Evolutionary conservation across 2,888 invertebrate species (phyloP), one percentile per base, ranked within the genome.

Genomic region (Drosophila macrospina): DNA sequence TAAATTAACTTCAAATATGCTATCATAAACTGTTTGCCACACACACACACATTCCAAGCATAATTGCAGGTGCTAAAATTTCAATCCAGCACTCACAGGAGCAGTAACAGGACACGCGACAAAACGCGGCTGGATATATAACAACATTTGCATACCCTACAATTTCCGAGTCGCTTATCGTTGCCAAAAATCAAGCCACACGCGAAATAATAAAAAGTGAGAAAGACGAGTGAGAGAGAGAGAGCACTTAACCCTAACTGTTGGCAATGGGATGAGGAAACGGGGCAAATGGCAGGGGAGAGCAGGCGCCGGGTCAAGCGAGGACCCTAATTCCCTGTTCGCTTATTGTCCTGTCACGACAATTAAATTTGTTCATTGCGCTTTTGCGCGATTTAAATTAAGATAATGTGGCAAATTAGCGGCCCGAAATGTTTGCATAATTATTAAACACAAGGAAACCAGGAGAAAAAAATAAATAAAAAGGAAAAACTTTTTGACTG

Each of bases 321-420:
- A 70, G 71, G 75, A 82, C 86, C 86, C 83, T 86, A 77, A 80
- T 77, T 80, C 80, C 68, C 70, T 70, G 78, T 69, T 59, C 68
- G 72, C 77, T 86, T 85, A 76, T 78, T 86, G 87, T 78, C 78
- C 67, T 82, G 86, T 85, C 86, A 85, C 80, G 82, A 85, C 85
- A 85, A 85, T 85, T 85, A 85, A 85, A 85, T 78, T 75, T 72
- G 68, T 65, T 66, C 82, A 85, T 32, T 74, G 85, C 82, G 76
- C 83, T 85, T 87, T 83, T 67, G 77, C 80, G 69, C 78, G 90
- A 89, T 90, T 83, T 83, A 78, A 83, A 85, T 89, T 88, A 85
- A 90, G 91, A 90, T 90, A 90, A 76, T 86, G 81, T 76, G 78
- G 79, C 82, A 90, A 90, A 90, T 90, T 90, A 90, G 91, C 90